Base-by-base conservation (phyloP, 2,888 invertebrate genomes). In the Flexamia atlantica region DNA sequence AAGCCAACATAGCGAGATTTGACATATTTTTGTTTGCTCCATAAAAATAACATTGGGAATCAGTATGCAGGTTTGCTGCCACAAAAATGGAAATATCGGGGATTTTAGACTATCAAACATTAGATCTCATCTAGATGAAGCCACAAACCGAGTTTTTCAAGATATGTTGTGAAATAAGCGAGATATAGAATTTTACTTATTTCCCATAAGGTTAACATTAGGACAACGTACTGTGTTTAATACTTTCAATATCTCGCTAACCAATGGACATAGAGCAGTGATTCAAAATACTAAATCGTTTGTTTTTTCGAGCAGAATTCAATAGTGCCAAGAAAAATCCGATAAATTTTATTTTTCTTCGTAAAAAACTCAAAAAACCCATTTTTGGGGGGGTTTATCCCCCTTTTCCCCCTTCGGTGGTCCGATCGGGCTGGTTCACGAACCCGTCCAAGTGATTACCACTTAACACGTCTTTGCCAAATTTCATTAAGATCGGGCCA, bases 311-410 rank as follows among this genome's bases (percentile, higher is more conserved):
- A n/a, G n/a, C n/a, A n/a, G n/a, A n/a, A n/a, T n/a, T n/a, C n/a
- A n/a, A n/a, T n/a, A n/a, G n/a, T n/a, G n/a, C n/a, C n/a, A n/a
- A n/a, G n/a, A n/a, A n/a, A n/a, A n/a, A n/a, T n/a, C n/a, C n/a
- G n/a, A n/a, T n/a, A n/a, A n/a, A n/a, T n/a, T n/a, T n/a, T n/a
- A n/a, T n/a, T n/a, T n/a, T n/a, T n/a, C n/a, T n/a, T n/a, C n/a
- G n/a, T n/a, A n/a, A n/a, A n/a, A n/a, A n/a, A n/a, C n/a, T n/a
- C n/a, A n/a, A n/a, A n/a, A n/a, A n/a, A n/a, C n/a, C n/a, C n/a
- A 53, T 53, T 53, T 46, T 53, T 53, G 53, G 53, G 53, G 53
- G 53, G 53, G 53, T 53, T 12, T 23, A 53, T 23, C 53, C 53
- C 53, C 53, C 53, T 23, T 23, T 23, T 23, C 53, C 53, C 53